Evolutionary conservation across 2,888 invertebrate species (phyloP).

Genomic region (Apamea monoglypha): DNA sequence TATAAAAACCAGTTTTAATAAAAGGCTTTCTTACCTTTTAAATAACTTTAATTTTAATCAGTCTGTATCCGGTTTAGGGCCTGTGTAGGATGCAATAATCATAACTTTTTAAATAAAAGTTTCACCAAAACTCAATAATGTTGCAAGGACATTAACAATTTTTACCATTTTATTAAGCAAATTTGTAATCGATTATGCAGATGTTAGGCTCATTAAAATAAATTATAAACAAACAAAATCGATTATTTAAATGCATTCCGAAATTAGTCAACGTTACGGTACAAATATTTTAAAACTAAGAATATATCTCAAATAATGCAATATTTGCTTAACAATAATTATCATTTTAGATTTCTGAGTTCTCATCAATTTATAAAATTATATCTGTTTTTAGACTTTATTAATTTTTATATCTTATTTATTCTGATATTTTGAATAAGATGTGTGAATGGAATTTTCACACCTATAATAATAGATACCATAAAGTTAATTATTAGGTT

Average conservation of each 20-base stretch:
- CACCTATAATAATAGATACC: neutral
- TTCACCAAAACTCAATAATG: neutral
- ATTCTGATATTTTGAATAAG: neutral
- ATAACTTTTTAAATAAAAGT: neutral
- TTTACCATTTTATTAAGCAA: constrained; percentile 14
- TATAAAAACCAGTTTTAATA: neutral
- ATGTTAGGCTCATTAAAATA: constrained; percentile 24
- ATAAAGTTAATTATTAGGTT: neutral
- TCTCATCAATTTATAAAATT: neutral
- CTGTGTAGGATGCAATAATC: neutral
- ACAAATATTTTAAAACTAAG: constrained; percentile 4
- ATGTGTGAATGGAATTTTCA: neutral
- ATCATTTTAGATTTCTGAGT: neutral
- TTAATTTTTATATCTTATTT: neutral
- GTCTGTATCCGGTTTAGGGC: neutral
- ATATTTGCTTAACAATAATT: constrained; percentile 1
- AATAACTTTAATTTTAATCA: neutral
- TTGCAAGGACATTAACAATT: neutral
- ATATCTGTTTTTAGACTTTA: neutral
- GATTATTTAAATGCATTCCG: constrained; percentile 32
- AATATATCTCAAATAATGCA: constrained; percentile 8
- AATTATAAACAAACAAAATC: constrained; percentile 11
- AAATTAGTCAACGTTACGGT: constrained; percentile 13
- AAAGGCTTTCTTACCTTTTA: neutral
- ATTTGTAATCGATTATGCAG: constrained; percentile 36